Conservation (phyloP, 2,797 vertebrate species). For the Schizothorax lantsangensis region DNA sequence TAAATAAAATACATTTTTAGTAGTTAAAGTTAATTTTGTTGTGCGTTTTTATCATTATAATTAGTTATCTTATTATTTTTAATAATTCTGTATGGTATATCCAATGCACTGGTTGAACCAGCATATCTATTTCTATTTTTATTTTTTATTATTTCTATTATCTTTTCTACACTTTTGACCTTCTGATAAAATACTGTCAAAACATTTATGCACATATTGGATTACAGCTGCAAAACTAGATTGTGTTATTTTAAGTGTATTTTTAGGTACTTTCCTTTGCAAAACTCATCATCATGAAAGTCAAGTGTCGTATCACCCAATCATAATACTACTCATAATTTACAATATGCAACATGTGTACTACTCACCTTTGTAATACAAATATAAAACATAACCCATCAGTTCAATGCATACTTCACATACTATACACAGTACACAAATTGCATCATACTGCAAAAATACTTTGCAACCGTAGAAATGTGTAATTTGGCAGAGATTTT, state of each 20-base stretch:
- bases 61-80: neutral
- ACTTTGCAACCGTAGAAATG: too few species aligned
- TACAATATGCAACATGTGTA: neutral
- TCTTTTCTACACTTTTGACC: neutral
- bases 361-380: neutral
- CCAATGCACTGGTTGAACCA: neutral
- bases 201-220: neutral
- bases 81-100: neutral
- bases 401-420: neutral
- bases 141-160: too few species aligned
- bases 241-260: neutral
- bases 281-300: neutral
- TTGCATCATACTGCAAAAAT: neutral
- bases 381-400: neutral
- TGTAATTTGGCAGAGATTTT: neutral
- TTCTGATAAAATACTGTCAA: too few species aligned
- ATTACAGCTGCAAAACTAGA: neutral
- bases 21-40: neutral
- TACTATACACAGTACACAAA: neutral
- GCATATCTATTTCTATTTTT: neutral
- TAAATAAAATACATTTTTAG: neutral
- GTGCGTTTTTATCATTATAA: neutral
- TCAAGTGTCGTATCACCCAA: too few species aligned
- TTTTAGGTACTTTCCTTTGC: neutral
- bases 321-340: too few species aligned